These are phyloP conservation scores for Himalopsyche anomala DNA, from an alignment of 2,888 invertebrate genomes.

Conservation along the genomic window DNA sequence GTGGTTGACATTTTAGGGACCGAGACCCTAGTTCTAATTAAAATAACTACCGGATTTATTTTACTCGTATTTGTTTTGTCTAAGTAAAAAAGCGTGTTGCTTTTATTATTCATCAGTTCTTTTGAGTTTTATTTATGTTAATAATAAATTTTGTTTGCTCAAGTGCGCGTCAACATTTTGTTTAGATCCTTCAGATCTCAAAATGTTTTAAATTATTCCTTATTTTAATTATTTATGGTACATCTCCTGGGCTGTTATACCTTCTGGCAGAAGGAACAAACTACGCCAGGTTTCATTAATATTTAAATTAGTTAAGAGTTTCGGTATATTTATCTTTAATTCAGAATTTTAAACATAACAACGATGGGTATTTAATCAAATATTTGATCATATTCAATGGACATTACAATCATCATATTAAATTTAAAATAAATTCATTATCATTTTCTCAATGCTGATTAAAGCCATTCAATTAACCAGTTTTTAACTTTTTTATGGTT, in stretches of 20 bases:
- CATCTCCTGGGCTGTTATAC: neutral
- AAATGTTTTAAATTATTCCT: constrained; percentile 15
- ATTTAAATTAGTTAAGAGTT: neutral
- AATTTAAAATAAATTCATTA: too few relatives aligned
- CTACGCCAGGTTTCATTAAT: neutral
- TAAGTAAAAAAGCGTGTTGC: constrained; percentile 34
- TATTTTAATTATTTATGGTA: constrained; percentile 30
- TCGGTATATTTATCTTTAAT: too few relatives aligned
- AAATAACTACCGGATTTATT: constrained; percentile 34
- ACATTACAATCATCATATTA: too few relatives aligned
- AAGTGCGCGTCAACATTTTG: constrained; percentile 11
- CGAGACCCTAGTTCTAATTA: constrained; percentile 26
- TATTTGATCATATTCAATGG: too few relatives aligned
- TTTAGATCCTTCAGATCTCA: constrained; percentile 25
- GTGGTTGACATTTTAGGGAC: constrained; percentile 35
- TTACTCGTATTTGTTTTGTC: constrained; percentile 16
- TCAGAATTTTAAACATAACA: too few relatives aligned
- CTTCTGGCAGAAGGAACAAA: neutral
- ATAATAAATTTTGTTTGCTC: constrained; percentile 34
- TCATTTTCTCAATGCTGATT: too few relatives aligned
- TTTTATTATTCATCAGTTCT: constrained; percentile 34
- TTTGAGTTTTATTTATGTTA: constrained; percentile 34
- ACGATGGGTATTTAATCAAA: too few relatives aligned
- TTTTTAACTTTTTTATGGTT: too few relatives aligned
- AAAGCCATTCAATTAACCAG: too few relatives aligned